Conservation (phyloP, 2,113 vertebrate genomes). For the Sisor rabdophorus region DNA sequence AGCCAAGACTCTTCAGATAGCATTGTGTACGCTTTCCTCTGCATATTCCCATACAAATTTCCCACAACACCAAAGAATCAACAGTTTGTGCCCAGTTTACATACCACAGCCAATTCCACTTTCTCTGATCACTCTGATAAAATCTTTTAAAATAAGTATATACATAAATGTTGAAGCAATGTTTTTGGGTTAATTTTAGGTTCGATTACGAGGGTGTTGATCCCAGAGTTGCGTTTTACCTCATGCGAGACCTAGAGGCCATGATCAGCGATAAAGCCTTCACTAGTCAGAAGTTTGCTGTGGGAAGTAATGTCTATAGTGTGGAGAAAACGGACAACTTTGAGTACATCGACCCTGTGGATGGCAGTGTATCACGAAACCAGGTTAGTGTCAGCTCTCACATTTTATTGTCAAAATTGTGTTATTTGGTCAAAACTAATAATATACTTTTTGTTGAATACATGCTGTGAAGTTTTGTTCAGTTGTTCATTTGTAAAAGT, state of each 20-base stretch:
- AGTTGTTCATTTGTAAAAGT: slow-evolving; percentile 6
- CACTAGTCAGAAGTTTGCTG: slow-evolving; percentile 90
- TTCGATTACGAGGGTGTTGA: slow-evolving; percentile 98
- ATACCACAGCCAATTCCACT: not conserved
- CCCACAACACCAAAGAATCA: slow-evolving; percentile 42
- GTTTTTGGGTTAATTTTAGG: slow-evolving; percentile 61
- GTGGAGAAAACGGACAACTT: slow-evolving; percentile 93
- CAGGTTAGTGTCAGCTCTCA: slow-evolving; percentile 76
- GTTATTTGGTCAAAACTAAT: not conserved
- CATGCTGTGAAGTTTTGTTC: slow-evolving; percentile 22
- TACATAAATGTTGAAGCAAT: not conserved
- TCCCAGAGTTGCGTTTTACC: slow-evolving; percentile 82
- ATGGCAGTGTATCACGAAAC: slow-evolving; percentile 91
- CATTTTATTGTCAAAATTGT: not conserved
- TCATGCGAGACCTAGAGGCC: slow-evolving; percentile 91
- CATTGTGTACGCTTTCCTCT: slow-evolving; percentile 14
- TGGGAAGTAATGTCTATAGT: slow-evolving; percentile 84
- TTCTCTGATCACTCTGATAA: not conserved
- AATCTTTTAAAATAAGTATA: not conserved
- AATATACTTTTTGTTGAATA: not conserved
- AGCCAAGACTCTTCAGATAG: slow-evolving; percentile 40
- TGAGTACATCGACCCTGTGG: slow-evolving; percentile 95
- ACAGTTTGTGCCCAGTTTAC: slow-evolving; percentile 22
- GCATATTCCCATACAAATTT: slow-evolving; percentile 51
- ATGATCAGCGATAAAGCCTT: slow-evolving; percentile 90